Evolutionary conservation across 2,888 invertebrate genomes (phyloP), one percentile per base, ranked within the genome.

Genomic region (Dynastes maya): DNA sequence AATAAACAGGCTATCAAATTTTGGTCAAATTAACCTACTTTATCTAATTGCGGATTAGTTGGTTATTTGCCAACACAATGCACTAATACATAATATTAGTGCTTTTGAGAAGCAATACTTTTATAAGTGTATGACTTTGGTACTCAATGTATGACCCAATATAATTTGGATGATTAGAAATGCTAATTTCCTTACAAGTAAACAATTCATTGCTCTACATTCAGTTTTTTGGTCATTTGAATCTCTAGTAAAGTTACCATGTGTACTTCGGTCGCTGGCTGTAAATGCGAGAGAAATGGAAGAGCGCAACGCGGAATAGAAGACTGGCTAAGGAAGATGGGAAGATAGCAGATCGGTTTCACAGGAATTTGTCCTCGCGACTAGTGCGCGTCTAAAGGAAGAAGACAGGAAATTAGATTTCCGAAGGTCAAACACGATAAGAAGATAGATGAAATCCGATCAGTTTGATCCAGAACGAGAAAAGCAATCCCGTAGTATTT

Each of bases 371-470:
- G 72, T 72, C 72, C 58, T 22, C 58, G 61, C 58, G 72, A 72
- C 55, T 72, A 58, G 16, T 49, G 49, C 58, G 67, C 58, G 58
- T 58, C 72, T 72, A 58, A 53, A 72, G 72, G 72, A 72, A 72
- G 72, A 72, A 58, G 72, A 58, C 72, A 72, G 61, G 72, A 72
- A 72, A 72, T 72, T 72, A 72, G 72, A 72, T 72, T 72, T 72
- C 58, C 72, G 72, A 72, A 72, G 72, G 72, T 72, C 72, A 72
- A 72, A 72, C 72, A 45, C 72, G 72, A 72, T 72, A 72, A 72
- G 72, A 72, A 72, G 72, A 40, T 53, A 70, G 53, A 70, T 58
- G 72, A 72, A 72, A 72, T 72, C 71, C 71, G 55, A 72, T 72
- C 72, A 72, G 72, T 72, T 53, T 72, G 58, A 72, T 72, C 58